These are phyloP conservation scores for Lophochroa leadbeateri DNA, from an alignment of 2,113 vertebrate species.

Conservation along the genomic window DNA sequence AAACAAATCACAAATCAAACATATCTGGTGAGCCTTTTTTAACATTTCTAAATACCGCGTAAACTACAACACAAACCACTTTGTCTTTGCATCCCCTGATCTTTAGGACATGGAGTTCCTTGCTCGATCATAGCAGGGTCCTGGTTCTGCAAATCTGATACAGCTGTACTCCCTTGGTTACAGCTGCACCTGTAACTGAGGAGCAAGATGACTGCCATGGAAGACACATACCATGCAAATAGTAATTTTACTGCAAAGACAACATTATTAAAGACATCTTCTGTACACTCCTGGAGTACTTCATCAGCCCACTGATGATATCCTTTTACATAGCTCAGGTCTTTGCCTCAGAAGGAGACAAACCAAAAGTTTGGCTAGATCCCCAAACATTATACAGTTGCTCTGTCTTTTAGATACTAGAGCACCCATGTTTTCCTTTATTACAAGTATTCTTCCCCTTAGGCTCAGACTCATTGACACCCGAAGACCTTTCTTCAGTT, in stretches of 20 bases:
- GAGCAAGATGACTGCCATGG: background rate
- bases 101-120: background rate
- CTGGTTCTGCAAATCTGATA: background rate
- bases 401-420: background rate
- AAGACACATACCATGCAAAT: background rate
- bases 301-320: background rate
- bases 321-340: background rate
- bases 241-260: background rate
- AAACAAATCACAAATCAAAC: background rate
- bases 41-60: background rate
- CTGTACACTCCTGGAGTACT: background rate
- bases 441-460: background rate
- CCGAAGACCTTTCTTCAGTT: background rate
- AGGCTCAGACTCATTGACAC: background rate
- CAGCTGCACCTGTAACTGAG: background rate
- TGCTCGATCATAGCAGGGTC: background rate
- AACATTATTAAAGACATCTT: background rate
- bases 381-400: background rate
- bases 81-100: background rate
- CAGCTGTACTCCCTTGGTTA: fast-evolving
- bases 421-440: background rate
- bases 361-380: background rate
- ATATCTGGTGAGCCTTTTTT: background rate
- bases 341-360: background rate
- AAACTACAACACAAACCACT: background rate